A percentile compares a stretch with the other conserved stretches of the same genome.
Conservation (phyloP, 1,140 invertebrate species). For the Lanistes nyassanus region DNA sequence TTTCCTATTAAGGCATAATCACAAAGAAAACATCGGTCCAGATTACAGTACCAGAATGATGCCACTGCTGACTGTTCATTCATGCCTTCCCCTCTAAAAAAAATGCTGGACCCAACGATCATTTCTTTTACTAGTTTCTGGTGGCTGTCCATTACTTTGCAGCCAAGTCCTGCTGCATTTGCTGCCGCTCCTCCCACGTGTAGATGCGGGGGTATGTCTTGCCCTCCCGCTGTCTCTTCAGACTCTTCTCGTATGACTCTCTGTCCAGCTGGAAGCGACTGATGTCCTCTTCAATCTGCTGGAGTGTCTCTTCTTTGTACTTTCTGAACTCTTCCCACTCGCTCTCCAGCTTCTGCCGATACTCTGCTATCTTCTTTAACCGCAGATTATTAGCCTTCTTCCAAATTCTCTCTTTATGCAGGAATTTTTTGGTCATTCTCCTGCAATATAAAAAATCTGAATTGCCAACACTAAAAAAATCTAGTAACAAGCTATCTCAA, state of each 20-base stretch:
- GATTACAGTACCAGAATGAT: too few relatives aligned
- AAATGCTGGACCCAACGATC: too few relatives aligned
- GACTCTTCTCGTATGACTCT: constrained; percentile 26
- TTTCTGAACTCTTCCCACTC: constrained; percentile 77
- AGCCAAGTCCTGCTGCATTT: background rate
- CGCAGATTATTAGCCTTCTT: constrained; percentile 76
- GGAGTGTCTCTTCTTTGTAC: constrained; percentile 72
- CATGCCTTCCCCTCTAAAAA: too few relatives aligned
- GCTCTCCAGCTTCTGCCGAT: constrained; percentile 73
- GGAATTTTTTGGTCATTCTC: constrained; percentile 49
- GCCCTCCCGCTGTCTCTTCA: constrained; percentile 15
- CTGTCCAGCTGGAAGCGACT: constrained; percentile 72
- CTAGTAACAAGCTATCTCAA: too few relatives aligned
- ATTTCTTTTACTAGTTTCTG: background rate
- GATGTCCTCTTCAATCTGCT: constrained; percentile 79
- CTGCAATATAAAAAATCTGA: background rate
- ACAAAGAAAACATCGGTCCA: too few relatives aligned
- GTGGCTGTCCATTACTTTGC: background rate
- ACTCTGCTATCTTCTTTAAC: constrained; percentile 74
- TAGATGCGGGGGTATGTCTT: constrained; percentile 16
- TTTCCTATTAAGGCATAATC: too few relatives aligned
- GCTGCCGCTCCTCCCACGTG: constrained; percentile 6
- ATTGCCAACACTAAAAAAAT: too few relatives aligned
- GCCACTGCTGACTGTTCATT: too few relatives aligned
- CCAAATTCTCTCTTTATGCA: constrained; percentile 73